Evolutionary conservation across 2,888 invertebrate genomes (phyloP).

Genomic region (Myopa testacea): DNA sequence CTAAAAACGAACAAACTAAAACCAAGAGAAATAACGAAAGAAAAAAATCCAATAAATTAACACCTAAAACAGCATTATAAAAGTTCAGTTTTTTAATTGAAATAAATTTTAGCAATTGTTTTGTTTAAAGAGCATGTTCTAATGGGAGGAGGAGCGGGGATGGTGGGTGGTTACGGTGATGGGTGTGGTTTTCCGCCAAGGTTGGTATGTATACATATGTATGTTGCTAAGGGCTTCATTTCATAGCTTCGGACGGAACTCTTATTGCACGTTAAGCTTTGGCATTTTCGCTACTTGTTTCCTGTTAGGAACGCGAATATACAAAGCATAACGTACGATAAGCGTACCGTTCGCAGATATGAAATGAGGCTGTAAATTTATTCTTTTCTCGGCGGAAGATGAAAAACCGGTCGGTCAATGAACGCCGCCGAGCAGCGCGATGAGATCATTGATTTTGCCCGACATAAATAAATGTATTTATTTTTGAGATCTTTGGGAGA

Average conservation of each 20-base stretch:
- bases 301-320: no score
- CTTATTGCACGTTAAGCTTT: no score
- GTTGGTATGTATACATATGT: no score
- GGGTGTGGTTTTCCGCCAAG: not conserved
- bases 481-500: no score
- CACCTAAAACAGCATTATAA: conserved; percentile 9
- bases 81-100: not conserved
- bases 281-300: no score
- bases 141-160: not conserved
- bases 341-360: no score
- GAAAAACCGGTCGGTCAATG: not conserved
- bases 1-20: conserved; percentile 54
- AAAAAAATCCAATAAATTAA: conserved; percentile 19
- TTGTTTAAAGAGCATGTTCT: not conserved
- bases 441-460: not conserved
- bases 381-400: not conserved
- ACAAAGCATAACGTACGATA: no score
- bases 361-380: not conserved
- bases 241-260: no score
- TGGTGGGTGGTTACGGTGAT: not conserved
- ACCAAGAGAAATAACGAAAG: conserved; percentile 15
- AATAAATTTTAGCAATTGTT: not conserved
- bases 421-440: no score
- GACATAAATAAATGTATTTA: not conserved
- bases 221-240: no score